A percentile compares a stretch with the other conserved stretches of the same genome.
phyloP scores from a whole-genome alignment of 2,797 vertebrate genomes.

The Urophycis tenuis region DNA sequence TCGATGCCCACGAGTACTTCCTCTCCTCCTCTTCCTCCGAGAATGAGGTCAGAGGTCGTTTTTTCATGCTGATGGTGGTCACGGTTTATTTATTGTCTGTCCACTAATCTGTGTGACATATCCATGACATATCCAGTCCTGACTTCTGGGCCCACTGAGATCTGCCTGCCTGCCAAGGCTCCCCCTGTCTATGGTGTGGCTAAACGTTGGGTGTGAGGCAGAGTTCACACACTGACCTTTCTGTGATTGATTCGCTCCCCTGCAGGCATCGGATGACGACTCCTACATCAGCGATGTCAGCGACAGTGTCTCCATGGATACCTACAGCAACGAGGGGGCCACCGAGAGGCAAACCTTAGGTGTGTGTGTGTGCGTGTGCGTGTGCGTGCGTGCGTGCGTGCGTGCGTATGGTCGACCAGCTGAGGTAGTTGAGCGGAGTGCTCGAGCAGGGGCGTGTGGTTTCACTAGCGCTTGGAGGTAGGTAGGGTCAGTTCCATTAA shows the following conservation, averaged over 20 bases:
- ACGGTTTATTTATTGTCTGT: neutral
- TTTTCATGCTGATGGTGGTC: neutral
- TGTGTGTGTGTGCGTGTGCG: conserved; percentile 26
- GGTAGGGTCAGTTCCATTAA: too few relatives aligned
- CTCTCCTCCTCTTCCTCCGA: conserved; percentile 97
- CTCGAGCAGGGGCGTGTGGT: too few relatives aligned
- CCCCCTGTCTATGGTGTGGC: neutral
- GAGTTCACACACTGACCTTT: conserved; percentile 38
- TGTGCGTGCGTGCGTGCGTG: neutral
- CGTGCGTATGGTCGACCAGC: too few relatives aligned
- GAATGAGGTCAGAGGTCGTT: conserved; percentile 80
- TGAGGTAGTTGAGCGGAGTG: too few relatives aligned
- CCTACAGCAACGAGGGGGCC: conserved; percentile 80
- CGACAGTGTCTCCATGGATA: conserved; percentile 90
- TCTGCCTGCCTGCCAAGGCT: neutral
- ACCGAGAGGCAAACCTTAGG: conserved; percentile 67
- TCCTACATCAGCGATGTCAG: conserved; percentile 95
- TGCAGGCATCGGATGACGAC: conserved; percentile 90
- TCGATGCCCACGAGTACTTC: conserved; percentile 92
- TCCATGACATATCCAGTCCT: neutral
- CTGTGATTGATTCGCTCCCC: conserved; percentile 14
- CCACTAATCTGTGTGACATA: neutral
- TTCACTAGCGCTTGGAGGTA: too few relatives aligned
- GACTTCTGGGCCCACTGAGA: neutral
- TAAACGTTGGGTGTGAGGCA: neutral